Conservation (phyloP, 2,797 vertebrate genomes). For the Sebastes cheni region DNA sequence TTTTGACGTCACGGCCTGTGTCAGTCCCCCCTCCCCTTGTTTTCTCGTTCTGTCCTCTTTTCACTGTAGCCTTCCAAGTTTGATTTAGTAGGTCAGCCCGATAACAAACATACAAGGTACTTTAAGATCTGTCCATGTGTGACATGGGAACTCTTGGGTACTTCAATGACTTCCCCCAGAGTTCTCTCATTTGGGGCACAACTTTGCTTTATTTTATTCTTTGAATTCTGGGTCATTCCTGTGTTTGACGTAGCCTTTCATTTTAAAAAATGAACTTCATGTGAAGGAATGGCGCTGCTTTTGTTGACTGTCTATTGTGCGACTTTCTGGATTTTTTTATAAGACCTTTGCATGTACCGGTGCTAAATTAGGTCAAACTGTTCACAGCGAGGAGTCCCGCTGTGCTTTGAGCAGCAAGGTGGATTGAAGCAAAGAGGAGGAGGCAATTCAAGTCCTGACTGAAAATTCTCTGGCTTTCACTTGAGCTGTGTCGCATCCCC, state of each 20-base stretch:
- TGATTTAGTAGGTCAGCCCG: constrained; percentile 30
- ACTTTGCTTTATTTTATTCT: neutral
- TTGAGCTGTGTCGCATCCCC: neutral
- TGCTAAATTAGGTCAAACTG: constrained; percentile 10
- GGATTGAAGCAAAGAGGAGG: neutral
- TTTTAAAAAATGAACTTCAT: neutral
- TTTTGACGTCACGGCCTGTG: constrained; percentile 42
- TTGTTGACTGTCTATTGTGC: neutral
- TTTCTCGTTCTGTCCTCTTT: constrained; percentile 20
- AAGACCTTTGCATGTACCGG: neutral
- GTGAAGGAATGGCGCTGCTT: neutral
- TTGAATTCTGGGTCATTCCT: neutral
- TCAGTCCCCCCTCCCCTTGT: constrained; percentile 5
- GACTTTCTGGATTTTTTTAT: neutral
- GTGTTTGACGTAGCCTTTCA: neutral
- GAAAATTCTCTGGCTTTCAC: neutral
- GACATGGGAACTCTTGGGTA: neutral
- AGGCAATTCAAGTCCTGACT: neutral
- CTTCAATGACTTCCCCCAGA: neutral
- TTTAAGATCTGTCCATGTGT: constrained; percentile 1
- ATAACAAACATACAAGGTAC: constrained; percentile 12
- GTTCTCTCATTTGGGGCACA: neutral
- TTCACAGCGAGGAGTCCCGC: neutral
- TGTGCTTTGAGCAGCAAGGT: neutral
- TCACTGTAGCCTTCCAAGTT: neutral